Percentiles rank a stretch among this genome's conserved stretches.
phyloP scores from a whole-genome alignment of 2,113 vertebrate genomes.

The Cochlearius cochlearius region DNA sequence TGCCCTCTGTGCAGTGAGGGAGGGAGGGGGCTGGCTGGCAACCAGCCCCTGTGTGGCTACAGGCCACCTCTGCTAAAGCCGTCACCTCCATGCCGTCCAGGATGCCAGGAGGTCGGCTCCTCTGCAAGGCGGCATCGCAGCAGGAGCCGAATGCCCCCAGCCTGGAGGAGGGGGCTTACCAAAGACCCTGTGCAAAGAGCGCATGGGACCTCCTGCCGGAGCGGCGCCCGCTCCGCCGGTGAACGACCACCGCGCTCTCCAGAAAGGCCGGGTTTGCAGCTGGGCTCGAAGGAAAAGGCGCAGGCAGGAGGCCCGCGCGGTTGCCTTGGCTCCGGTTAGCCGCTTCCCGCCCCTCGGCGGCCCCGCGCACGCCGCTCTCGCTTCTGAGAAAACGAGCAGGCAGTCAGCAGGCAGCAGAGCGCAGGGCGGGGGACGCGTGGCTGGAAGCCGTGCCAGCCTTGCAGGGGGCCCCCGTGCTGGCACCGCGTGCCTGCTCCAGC shows the following conservation, averaged over 20 bases:
- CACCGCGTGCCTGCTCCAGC: background rate
- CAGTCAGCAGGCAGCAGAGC: background rate
- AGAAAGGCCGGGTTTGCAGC: background rate
- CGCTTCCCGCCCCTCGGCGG: background rate
- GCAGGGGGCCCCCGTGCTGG: background rate
- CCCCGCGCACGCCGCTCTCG: accelerated
- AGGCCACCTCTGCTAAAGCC: background rate
- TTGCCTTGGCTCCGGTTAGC: accelerated
- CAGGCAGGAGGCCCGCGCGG: background rate
- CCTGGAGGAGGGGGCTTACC: accelerated
- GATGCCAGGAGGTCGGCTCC: background rate
- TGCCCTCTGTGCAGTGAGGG: background rate
- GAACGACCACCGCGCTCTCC: accelerated
- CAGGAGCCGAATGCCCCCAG: background rate
- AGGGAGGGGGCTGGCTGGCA: background rate
- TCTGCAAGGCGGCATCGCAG: no score
- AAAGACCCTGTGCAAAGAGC: accelerated
- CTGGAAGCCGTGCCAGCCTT: background rate
- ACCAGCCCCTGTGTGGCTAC: background rate
- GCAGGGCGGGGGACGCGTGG: accelerated
- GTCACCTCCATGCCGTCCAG: background rate
- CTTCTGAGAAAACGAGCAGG: accelerated
- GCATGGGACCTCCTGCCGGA: accelerated
- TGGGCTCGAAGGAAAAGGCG: background rate
- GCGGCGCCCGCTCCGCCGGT: accelerated